These are phyloP conservation scores for Eptatretus burgeri DNA, from an alignment of 2,113 vertebrate species.

Conservation along the genomic window DNA sequence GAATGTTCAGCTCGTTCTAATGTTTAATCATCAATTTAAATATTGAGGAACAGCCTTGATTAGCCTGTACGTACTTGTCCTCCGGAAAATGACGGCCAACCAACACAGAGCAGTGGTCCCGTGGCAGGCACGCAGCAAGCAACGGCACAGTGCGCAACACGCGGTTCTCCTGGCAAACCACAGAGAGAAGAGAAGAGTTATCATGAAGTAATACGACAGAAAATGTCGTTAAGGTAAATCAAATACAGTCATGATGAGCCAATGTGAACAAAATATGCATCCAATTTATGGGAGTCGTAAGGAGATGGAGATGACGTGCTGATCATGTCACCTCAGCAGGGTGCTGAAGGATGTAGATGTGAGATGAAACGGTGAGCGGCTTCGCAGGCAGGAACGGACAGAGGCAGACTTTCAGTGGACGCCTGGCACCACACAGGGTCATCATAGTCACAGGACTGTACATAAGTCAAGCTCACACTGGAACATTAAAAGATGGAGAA, in stretches of 20 bases:
- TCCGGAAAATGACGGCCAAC: constrained; percentile 60
- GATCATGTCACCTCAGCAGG: constrained; percentile 56
- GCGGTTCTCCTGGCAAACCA: constrained; percentile 38
- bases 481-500: too few species aligned
- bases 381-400: constrained; percentile 58
- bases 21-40: too few species aligned
- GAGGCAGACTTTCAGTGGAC: constrained; percentile 73
- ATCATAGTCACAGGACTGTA: too few species aligned
- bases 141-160: constrained; percentile 70
- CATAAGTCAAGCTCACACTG: too few species aligned
- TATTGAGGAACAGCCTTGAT: neutral
- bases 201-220: neutral
- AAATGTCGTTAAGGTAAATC: neutral
- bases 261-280: neutral
- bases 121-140: constrained; percentile 56
- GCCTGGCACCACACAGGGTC: constrained; percentile 19
- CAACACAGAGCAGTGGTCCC: constrained; percentile 50
- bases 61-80: constrained; percentile 32
- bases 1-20: too few species aligned
- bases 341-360: constrained; percentile 71
- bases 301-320: neutral
- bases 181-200: constrained; percentile 7
- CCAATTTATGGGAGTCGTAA: neutral
- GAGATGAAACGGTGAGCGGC: constrained; percentile 47
- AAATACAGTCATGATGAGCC: neutral